Base-by-base conservation (phyloP, 2,113 vertebrate species). In the Pachypanchax playfairii region DNA sequence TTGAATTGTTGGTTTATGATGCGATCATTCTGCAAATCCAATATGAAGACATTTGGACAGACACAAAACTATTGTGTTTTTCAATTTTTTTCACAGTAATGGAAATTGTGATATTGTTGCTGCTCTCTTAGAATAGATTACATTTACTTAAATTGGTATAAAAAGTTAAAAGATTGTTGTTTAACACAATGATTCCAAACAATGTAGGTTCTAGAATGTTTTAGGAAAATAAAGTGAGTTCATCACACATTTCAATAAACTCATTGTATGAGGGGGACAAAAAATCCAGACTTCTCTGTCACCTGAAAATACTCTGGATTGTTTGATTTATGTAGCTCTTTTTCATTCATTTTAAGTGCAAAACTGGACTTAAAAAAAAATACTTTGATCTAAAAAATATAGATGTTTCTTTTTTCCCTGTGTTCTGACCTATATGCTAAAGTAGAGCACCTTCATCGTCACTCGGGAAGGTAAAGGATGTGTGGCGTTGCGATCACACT, bases 401-500 rank as follows among this genome's bases (percentile, higher is more conserved):
- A n/a, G n/a, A n/a, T n/a, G n/a, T 25, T 51, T 36, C 14, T 22
- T n/a, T 9, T 41, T 69, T 66, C 24, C 4, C 33, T 10, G 26
- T 46, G 11, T 39, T 35, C 44, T 64, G 52, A 44, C 48, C 42
- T 38, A 24, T 62, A 55, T 73, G 51, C 50, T 22, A 29, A 69
- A 66, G 31, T 21, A 48, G 51, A 22, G 36, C 6, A n/a, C 64
- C 62, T 70, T 69, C 59, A 58, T 78, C 73, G 31, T 55, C 4
- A 0, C 64, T 35, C 52, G 35, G 58, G 38, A 67, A 49, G 4
- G 42, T 69, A 64, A 76, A 60, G 72, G 76, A 83, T 79, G 55
- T 70, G 65, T 71, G 62, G 77, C 74, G 64, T 80, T 72, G 65
- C 52, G 54, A 60, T 66, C 39, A 59, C 58, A 62, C 51, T 76